Base-by-base conservation (phyloP, 30 jellyfish, hydroid and myxozoan species). In the Turritopsis dohrnii region DNA sequence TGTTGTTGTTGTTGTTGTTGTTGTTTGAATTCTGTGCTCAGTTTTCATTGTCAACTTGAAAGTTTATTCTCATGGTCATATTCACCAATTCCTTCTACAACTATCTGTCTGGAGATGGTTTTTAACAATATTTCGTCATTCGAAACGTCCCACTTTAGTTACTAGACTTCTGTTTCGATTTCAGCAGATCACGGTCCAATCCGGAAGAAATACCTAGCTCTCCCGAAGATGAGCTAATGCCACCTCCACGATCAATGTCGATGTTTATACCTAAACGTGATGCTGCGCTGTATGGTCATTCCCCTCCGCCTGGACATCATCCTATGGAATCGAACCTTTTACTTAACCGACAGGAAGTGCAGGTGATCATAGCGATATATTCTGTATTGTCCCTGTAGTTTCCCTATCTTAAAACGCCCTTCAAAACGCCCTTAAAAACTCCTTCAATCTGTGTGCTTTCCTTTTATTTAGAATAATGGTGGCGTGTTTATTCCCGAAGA, bases 271-370 rank as follows among this genome's bases (percentile, higher is more conserved):
- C 96, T 5, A 26, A 21, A 16, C 72, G 83, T 18, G 53, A 30
- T 74, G 65, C 52, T 53, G 72, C 18, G 19, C 76, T 79, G 5
- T 52, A 76, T 21, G 28, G 91, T 65, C 96, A 87, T 24, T 92
- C 97, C 26, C 97, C 97, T 9, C 97, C 97, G 1, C 97, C 97
- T 9, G 97, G 97, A n/a, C 89, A 92, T 81, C 96, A 92, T 82
- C 96, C 96, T 41, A 22, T n/a, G 41, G 83, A 74, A 21, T n/a
- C 24, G 19, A 74, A 16, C 27, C 24, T 74, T 8, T 16, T 74
- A 0, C 54, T 16, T 74, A 69, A 69, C 77, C 83, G 23, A 16
- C 83, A 69, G n/a, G 77, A 69, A 23, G 30, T 69, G 30, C 77
- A 69, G 28, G 77, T 69, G 30, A 69, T 23, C 19, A 18, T 69